phyloP scores from a whole-genome alignment of 2,113 vertebrate genomes.

The Anolis sagrei region DNA sequence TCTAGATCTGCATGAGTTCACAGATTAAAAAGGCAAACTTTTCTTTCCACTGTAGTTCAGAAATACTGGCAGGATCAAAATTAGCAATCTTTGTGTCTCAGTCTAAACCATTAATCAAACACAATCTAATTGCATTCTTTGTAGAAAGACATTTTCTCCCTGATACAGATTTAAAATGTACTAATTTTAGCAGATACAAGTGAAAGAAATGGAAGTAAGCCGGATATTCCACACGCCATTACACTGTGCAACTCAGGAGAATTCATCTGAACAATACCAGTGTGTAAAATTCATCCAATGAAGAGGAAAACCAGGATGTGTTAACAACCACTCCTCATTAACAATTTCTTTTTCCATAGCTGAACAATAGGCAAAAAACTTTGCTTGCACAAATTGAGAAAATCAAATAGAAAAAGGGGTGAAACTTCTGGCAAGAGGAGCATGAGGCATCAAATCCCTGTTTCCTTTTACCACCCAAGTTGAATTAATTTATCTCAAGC shows the following conservation, averaged over 20 bases:
- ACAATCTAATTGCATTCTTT: not conserved
- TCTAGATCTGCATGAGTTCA: too few species aligned
- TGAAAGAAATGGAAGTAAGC: not conserved
- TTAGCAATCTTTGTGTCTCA: not conserved
- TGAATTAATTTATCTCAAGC: not conserved
- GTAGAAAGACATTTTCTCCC: not conserved
- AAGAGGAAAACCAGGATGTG: not conserved
- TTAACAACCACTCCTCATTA: not conserved
- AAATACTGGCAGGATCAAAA: constrained; percentile 16
- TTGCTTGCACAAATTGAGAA: not conserved
- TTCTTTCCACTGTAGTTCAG: not conserved
- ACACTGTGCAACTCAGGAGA: not conserved
- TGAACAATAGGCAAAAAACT: not conserved
- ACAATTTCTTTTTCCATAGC: not conserved
- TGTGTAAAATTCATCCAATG: constrained; percentile 8
- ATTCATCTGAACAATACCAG: not conserved
- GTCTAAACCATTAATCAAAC: not conserved
- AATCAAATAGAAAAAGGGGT: not conserved
- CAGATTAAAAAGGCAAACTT: not conserved
- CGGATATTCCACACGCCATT: not conserved
- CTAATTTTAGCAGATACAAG: not conserved
- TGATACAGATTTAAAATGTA: not conserved
- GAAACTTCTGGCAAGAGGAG: not conserved
- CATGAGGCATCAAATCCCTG: not conserved
- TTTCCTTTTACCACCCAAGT: not conserved